Evolutionary conservation across 1,140 invertebrate species (phyloP), one percentile per base, ranked within the genome.

Genomic region (Pygmarrhopalites habei): DNA sequence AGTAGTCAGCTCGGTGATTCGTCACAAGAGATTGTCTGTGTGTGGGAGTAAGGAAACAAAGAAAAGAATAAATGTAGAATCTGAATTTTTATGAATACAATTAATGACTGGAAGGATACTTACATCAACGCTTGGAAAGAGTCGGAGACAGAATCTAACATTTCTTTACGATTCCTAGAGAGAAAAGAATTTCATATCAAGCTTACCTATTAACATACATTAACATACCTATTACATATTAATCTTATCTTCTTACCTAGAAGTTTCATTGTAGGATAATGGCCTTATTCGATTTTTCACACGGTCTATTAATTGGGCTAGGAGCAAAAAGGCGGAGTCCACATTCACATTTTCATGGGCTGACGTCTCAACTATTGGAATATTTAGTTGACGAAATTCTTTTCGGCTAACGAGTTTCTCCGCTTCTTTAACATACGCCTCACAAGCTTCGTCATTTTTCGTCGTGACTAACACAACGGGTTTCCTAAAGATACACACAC

Each of bases 341-440:
- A 97, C 89, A 77, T 98, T 99, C 51, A 98, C 91, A 76, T 95
- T 97, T 73, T 96, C 90, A 73, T 97, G 92, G 10, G 94, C 87
- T 15, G 93, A 97, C 0, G 93, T 95, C 80, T 98, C 95, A 35
- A 98, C 85, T 46, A 98, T 78, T 0, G 89, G 85, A 69, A 98
- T 90, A 66, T 92, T 94, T 73, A 92, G 44, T 49, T 65, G 65
- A 3, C 69, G 66, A 51, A 71, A 95, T 76, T 98, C 94, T 76
- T 95, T 95, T 28, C 92, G 81, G 73, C 86, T 85, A 1, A 93
- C 81, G 46, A 98, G 78, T 73, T 87, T 87, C 72, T 96, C 92
- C 0, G 88, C 91, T 77, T 97, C 94, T 49, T 88, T 83, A 0
- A 95, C 82, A 66, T 89, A 93, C 46, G 86, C 80, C 71, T 94